A percentile compares a stretch with the other conserved stretches of the same genome.
Evolutionary conservation across 2,797 vertebrate species (phyloP).

Genomic region (Paedocypris micromegethes): DNA sequence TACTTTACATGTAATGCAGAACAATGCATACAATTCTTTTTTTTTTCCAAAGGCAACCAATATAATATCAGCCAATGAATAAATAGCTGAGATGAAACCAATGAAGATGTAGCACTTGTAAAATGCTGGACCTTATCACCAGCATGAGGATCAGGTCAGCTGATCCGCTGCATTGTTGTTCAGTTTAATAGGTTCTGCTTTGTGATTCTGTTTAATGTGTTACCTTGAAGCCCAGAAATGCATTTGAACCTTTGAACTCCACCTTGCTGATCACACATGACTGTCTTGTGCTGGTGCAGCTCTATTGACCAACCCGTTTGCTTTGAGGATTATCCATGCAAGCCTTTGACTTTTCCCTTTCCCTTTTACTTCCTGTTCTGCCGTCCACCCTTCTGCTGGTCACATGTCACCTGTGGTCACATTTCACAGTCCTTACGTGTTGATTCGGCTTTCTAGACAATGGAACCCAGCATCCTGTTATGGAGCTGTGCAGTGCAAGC

Average conservation of each 20-base stretch:
- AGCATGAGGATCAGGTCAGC: conserved; percentile 16
- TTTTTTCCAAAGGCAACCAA: no score
- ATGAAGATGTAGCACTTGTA: not conserved
- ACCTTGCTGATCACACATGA: conserved; percentile 64
- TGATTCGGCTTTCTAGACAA: conserved; percentile 69
- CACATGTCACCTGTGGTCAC: conserved; percentile 61
- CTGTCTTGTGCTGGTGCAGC: conserved; percentile 55
- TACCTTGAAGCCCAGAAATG: conserved; percentile 39
- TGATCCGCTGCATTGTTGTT: conserved; percentile 22
- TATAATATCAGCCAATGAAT: no score
- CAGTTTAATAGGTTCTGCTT: conserved; percentile 25
- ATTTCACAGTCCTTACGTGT: conserved; percentile 59
- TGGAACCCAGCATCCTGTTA: conserved; percentile 71
- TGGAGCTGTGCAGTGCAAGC: conserved; percentile 63
- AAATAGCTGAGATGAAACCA: no score
- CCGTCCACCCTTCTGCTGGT: conserved; percentile 51
- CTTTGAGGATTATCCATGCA: no score
- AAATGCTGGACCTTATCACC: not conserved
- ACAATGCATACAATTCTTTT: no score
- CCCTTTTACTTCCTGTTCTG: conserved; percentile 37
- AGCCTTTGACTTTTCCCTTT: conserved; percentile 16
- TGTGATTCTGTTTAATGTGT: conserved; percentile 43
- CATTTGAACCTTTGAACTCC: conserved; percentile 63
- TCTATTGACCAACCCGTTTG: conserved; percentile 53
- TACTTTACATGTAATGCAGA: no score